Base-by-base conservation (phyloP, 2,888 invertebrate species). In the Blastobasis lacticolella region DNA sequence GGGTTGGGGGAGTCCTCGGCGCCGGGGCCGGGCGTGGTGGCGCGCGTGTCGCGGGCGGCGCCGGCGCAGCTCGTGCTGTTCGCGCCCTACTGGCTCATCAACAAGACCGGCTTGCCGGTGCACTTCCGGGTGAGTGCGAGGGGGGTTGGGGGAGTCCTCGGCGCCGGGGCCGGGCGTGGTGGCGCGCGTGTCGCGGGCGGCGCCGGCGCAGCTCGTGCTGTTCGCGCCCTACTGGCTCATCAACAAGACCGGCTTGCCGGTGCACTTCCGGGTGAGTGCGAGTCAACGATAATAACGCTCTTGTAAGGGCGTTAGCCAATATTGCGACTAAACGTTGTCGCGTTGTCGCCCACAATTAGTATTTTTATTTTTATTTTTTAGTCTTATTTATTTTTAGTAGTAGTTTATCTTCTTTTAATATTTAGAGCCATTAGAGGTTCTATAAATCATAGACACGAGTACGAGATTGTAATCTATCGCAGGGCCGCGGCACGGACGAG, bases 21-120 rank as follows among this genome's bases (percentile, higher is more conserved):
- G 23, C 2, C 23, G 0, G 65, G 93, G 70, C 92, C 94, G 0
- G 94, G 95, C 1, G 94, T 94, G 62, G 90, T 90, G 55, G 90
- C 91, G 37, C 92, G 92, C 57, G 85, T 93, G 9, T 93, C 94
- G 73, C 91, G 91, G 36, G 77, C 94, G 49, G 90, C 92, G 69
- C 86, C 93, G 52, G 42, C 42, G 42, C 42, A 88, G 88, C 42
- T 90, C 90, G 49, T 90, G 90, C 62, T 91, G 92, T 78, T 94
- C 73, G 92, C 95, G 1, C 94, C 95, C 10, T 96, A 94, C 75
- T 97, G 97, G 96, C 90, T 97, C 67, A 92, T 97, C 58, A 97
- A 97, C 81, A 95, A 95, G 80, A 94, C 95, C 4, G 94, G 94
- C 9, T 81, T 97, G 56, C 95, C 96, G 4, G 76, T 97, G 58